Evolutionary conservation across 2,797 vertebrate genomes (phyloP), one percentile per base, ranked within the genome.

Genomic region (Buphagus erythrorhynchus): DNA sequence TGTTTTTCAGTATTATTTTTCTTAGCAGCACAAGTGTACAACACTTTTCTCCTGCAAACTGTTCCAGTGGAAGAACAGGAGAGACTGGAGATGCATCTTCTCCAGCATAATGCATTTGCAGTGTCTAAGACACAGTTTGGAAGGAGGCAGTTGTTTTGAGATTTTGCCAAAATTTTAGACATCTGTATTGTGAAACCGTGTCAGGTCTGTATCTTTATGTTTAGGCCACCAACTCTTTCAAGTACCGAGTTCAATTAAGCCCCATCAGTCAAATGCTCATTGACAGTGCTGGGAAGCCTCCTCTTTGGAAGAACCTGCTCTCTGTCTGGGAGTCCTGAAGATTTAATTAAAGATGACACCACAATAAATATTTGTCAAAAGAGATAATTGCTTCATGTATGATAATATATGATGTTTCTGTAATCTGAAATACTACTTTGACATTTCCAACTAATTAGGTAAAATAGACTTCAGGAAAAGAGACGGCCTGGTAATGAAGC

Each of bases 371-470:
- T 92, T 90, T 97, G 96, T 94, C 97, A 94, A 21, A 66, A 94
- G 68, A 48, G 16, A 95, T 97, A 95, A 97, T 33, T 81, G 95
- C 85, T 95, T 94, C 51, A 24, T 52, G 24, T 74, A 81, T 89
- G 93, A 91, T 93, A 93, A 97, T 63, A 74, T 91, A 90, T 40
- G 93, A 89, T 51, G 78, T n/a, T 86, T 95, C 96, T 73, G 26
- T 54, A 94, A 67, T 86, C 95, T 97, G 96, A 97, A 97, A 97
- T 91, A 94, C 93, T 91, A 85, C 83, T 79, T 48, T 97, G 97
- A 97, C 98, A 94, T 97, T 97, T 97, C 93, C 97, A 95, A 31
- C 96, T 98, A 97, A 98, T 97, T 96, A 97, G 96, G 90, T 94
- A 95, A 97, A 97, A 97, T 81, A 97, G 97, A 97, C 96, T 97